phyloP scores from a whole-genome alignment of 2,797 vertebrate genomes.

The Myoxocephalus aenaeus region DNA sequence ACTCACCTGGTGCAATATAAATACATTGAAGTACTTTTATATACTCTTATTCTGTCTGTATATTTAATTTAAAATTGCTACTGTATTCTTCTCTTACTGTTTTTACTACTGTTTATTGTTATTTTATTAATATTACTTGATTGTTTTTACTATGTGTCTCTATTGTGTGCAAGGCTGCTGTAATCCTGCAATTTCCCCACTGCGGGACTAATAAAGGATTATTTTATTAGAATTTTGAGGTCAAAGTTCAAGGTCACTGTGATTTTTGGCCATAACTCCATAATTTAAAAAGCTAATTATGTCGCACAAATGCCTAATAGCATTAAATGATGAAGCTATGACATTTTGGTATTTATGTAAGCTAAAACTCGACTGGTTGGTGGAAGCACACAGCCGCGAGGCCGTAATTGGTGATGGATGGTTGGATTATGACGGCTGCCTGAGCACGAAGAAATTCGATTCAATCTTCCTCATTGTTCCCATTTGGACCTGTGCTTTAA shows the following conservation, averaged over 20 bases:
- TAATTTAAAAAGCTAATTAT: neutral
- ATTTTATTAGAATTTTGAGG: neutral
- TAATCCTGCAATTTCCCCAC: too few species aligned
- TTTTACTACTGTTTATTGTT: too few species aligned
- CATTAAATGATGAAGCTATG: neutral
- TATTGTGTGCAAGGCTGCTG: too few species aligned
- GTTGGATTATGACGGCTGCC: constrained; percentile 9
- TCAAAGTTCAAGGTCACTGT: neutral
- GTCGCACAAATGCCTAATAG: neutral
- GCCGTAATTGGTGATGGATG: constrained; percentile 1
- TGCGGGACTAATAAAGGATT: too few species aligned
- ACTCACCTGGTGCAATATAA: too few species aligned
- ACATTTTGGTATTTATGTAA: neutral
- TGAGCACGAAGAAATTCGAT: constrained; percentile 6
- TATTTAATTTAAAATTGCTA: too few species aligned
- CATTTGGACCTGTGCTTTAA: constrained; percentile 14
- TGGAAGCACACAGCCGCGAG: neutral
- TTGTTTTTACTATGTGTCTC: too few species aligned
- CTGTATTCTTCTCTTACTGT: too few species aligned
- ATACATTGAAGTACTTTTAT: too few species aligned
- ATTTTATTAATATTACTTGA: too few species aligned
- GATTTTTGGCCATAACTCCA: neutral
- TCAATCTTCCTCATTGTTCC: neutral
- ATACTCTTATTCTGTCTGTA: too few species aligned
- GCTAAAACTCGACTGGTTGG: neutral